These are phyloP conservation scores for Lacanobia wlatinum DNA, from an alignment of 2,888 invertebrate species.

Conservation along the genomic window DNA sequence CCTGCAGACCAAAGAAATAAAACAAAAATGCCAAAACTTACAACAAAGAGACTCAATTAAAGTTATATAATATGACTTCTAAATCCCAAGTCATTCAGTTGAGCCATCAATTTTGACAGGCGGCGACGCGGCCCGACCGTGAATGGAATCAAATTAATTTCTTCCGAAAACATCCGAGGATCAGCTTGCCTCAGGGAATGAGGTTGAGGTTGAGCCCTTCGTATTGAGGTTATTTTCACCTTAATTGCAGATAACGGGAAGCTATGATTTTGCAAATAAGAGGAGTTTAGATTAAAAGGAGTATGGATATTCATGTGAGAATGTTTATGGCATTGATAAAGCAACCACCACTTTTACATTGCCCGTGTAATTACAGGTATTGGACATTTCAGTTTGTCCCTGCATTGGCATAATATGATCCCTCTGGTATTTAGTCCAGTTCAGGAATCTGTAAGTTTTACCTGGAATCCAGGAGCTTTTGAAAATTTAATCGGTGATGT, in stretches of 20 bases:
- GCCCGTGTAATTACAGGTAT: neutral
- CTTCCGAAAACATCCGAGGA: conserved; percentile 35
- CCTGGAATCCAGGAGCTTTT: too few species aligned
- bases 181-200: conserved; percentile 41
- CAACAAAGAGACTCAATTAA: conserved; percentile 10
- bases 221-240: conserved; percentile 30
- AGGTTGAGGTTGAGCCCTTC: conserved; percentile 20
- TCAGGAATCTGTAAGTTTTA: too few species aligned
- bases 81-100: conserved; percentile 13
- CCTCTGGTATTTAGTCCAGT: too few species aligned
- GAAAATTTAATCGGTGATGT: too few species aligned
- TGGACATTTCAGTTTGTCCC: neutral
- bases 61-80: neutral
- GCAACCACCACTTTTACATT: neutral
- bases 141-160: conserved; percentile 53
- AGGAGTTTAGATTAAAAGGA: neutral
- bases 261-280: conserved; percentile 24
- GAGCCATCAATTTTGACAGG: conserved; percentile 25
- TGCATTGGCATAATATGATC: too few species aligned
- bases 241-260: conserved; percentile 35
- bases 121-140: conserved; percentile 3
- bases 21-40: neutral
- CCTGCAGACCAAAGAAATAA: too few species aligned
- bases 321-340: too few species aligned
- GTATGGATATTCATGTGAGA: too few species aligned